Evolutionary conservation across 2,113 vertebrate genomes (phyloP), one percentile per base, ranked within the genome.

Genomic region (Anguilla rostrata): DNA sequence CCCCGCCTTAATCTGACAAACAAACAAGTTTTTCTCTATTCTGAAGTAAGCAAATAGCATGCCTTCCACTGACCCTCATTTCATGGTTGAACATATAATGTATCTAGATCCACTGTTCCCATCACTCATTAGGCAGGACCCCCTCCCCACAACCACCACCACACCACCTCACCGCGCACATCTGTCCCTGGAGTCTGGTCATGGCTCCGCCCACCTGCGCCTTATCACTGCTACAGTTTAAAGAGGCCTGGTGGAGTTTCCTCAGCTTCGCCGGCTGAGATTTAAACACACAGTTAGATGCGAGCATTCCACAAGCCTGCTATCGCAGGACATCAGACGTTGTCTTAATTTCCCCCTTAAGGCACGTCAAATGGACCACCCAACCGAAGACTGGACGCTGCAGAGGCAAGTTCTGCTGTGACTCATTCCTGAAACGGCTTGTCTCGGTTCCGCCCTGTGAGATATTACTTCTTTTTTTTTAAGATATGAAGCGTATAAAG

Each of bases 261-360:
- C 86, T 84, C 78, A 87, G 83, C 82, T 88, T 39, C 49, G 5
- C 84, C 84, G 79, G 12, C 2, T 26, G 83, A 46, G 66, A 86
- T 53, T 75, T 34, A 88, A 88, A 60, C 88, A 86, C 14, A 57
- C 79, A 79, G 22, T 57, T 5, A 63, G 57, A 29, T 63, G 40
- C 75, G 41, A 71, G 53, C 40, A 81, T 79, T 43, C 66, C 20
- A 39, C 22, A 43, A 26, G 40, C 46, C 43, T 78, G 83, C 87
- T 83, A 86, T 84, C 85, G 71, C 86, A 86, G 71, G 34, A 39
- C n/a, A 39, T 85, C 43, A 43, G 34, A 39, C n/a, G 63, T 11
- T 71, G 41, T 79, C 20, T 66, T 46, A 81, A 63, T 85, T 89
- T 78, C 83, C 56, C 41, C 34, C 85, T 57, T 81, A 29, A 26